Evolutionary conservation across 1,140 invertebrate species (phyloP).

Genomic region (Protaetia brevitarsis): DNA sequence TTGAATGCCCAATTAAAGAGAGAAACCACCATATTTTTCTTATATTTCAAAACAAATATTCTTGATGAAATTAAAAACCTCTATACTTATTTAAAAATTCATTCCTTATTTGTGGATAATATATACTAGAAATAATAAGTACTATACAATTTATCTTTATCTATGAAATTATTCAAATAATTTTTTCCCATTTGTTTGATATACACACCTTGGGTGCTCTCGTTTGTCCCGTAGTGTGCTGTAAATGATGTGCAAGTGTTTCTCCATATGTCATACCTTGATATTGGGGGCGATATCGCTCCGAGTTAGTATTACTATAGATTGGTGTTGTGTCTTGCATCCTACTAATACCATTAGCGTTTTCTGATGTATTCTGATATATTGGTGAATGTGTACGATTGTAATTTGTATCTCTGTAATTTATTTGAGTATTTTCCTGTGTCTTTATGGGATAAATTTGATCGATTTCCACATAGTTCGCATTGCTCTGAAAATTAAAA

Average conservation of each 20-base stretch:
- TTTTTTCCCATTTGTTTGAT: too few species aligned
- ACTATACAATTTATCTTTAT: too few species aligned
- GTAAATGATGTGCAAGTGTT: conserved; percentile 53
- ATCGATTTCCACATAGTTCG: conserved; percentile 56
- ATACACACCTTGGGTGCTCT: conserved; percentile 51
- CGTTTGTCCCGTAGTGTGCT: conserved; percentile 53
- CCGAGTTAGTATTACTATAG: conserved; percentile 45
- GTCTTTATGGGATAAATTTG: conserved; percentile 52
- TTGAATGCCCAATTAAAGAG: too few species aligned
- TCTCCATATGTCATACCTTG: conserved; percentile 48
- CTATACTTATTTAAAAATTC: too few species aligned
- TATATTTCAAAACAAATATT: too few species aligned
- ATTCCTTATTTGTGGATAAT: too few species aligned
- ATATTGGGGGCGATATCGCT: conserved; percentile 37
- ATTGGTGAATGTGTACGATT: conserved; percentile 45
- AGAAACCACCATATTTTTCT: too few species aligned
- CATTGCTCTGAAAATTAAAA: conserved; percentile 44
- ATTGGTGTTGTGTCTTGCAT: conserved; percentile 42
- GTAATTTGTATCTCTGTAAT: conserved; percentile 38
- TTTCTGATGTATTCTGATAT: conserved; percentile 47
- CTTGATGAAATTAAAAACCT: too few species aligned
- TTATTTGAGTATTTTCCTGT: conserved; percentile 37
- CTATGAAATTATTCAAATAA: too few species aligned
- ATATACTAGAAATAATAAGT: too few species aligned
- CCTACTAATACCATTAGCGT: conserved; percentile 23